Evolutionary conservation across 2,888 invertebrate species (phyloP).

Genomic region (Drosophila vallismaia): DNA sequence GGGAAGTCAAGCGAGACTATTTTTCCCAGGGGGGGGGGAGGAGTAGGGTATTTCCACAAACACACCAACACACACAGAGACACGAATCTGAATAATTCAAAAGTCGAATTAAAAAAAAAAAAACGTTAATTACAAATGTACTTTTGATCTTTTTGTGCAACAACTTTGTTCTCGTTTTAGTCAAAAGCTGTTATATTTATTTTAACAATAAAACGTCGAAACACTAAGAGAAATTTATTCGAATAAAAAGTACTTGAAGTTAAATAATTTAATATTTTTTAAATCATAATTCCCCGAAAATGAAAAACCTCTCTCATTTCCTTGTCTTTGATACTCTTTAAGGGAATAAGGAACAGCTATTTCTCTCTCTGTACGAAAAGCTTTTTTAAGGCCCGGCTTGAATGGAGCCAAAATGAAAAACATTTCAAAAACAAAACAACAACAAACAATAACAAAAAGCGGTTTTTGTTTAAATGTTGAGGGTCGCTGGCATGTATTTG

Average conservation of each 20-base stretch:
- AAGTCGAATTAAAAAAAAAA: slow-evolving; percentile 19
- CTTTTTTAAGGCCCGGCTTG: slow-evolving; percentile 46
- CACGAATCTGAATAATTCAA: slow-evolving; percentile 18
- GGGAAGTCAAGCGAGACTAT: slow-evolving; percentile 39
- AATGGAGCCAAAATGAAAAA: slow-evolving; percentile 28
- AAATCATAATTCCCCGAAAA: neutral
- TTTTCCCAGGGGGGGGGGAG: slow-evolving; percentile 30
- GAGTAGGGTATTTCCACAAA: slow-evolving; percentile 32
- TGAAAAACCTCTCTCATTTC: neutral
- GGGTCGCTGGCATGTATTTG: slow-evolving; percentile 48
- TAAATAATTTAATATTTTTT: neutral
- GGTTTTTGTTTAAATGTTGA: slow-evolving; percentile 47
- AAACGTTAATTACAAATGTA: slow-evolving; percentile 38
- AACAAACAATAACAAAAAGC: slow-evolving; percentile 59
- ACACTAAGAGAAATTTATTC: slow-evolving; percentile 1
- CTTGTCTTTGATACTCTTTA: no score
- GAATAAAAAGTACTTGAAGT: no score
- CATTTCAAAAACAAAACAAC: slow-evolving; percentile 24
- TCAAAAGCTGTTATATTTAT: slow-evolving; percentile 30
- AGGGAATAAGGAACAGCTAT: neutral
- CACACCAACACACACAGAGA: slow-evolving; percentile 4
- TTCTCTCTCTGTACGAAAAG: slow-evolving; percentile 32
- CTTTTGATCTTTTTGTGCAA: slow-evolving; percentile 20
- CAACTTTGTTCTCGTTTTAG: slow-evolving; percentile 33
- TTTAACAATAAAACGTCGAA: slow-evolving; percentile 14